These are phyloP conservation scores for Pogonocherus hispidulus DNA, from an alignment of 2,888 invertebrate genomes.

Conservation along the genomic window DNA sequence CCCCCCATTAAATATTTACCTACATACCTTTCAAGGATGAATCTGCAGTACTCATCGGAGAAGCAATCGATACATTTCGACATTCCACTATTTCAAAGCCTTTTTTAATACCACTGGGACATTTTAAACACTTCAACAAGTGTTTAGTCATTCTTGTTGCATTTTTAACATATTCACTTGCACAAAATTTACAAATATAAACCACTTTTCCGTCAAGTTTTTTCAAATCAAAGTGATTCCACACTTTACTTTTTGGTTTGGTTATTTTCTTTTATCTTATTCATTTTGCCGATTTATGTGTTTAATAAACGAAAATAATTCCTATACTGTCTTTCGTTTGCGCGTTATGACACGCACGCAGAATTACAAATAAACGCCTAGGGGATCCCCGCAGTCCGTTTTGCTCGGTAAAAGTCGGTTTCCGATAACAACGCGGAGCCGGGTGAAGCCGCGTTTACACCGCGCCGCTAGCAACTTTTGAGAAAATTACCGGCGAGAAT, in stretches of 20 bases:
- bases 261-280: not conserved
- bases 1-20: not conserved
- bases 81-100: not conserved
- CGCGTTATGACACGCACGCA: not conserved
- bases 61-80: not conserved
- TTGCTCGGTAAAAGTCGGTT: too few species aligned
- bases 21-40: slow-evolving; percentile 7
- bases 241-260: not conserved
- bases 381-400: too few species aligned
- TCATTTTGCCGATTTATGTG: not conserved
- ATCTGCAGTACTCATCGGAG: slow-evolving; percentile 2
- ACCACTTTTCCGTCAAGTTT: not conserved
- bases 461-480: too few species aligned
- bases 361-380: not conserved
- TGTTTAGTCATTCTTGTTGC: slow-evolving; percentile 2
- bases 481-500: too few species aligned
- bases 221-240: not conserved
- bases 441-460: too few species aligned
- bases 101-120: slow-evolving; percentile 3
- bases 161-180: not conserved
- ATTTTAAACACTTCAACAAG: slow-evolving; percentile 7
- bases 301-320: not conserved
- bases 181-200: slow-evolving; percentile 2
- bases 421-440: too few species aligned
- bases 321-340: not conserved